Evolutionary conservation across 1,140 invertebrate species (phyloP).

Genomic region (Aphidius gifuensis): DNA sequence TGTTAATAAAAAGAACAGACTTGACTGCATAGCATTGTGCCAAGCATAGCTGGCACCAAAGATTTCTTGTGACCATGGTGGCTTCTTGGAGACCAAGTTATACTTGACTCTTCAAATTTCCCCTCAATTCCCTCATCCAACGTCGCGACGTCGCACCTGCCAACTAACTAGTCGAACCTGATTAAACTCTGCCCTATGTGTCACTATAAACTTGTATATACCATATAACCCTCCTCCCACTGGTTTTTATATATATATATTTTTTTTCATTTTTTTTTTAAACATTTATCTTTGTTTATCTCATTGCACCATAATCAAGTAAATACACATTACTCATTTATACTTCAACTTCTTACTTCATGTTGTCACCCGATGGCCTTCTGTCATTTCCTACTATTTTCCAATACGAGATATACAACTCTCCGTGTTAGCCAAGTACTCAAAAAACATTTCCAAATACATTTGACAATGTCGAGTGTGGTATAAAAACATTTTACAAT

Average conservation of each 20-base stretch:
- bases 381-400: not conserved
- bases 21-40: constrained; percentile 39
- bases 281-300: not conserved
- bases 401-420: too few species aligned
- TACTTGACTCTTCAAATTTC: constrained; percentile 21
- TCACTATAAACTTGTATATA: constrained; percentile 38
- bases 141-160: constrained; percentile 47
- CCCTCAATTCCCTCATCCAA: not conserved
- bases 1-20: constrained; percentile 3
- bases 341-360: constrained; percentile 2
- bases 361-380: not conserved
- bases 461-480: too few species aligned
- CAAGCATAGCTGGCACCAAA: constrained; percentile 28
- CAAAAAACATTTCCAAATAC: too few species aligned
- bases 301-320: not conserved
- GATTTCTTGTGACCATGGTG: constrained; percentile 21
- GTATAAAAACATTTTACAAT: too few species aligned
- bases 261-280: not conserved
- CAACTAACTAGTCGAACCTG: constrained; percentile 55
- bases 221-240: constrained; percentile 19
- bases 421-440: too few species aligned
- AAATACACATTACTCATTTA: not conserved
- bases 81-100: constrained; percentile 30
- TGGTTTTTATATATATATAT: constrained; percentile 17
- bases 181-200: constrained; percentile 52